Evolutionary conservation across 2,888 invertebrate species (phyloP), one percentile per base, ranked within the genome.

Genomic region (Lithophane ornitopus): DNA sequence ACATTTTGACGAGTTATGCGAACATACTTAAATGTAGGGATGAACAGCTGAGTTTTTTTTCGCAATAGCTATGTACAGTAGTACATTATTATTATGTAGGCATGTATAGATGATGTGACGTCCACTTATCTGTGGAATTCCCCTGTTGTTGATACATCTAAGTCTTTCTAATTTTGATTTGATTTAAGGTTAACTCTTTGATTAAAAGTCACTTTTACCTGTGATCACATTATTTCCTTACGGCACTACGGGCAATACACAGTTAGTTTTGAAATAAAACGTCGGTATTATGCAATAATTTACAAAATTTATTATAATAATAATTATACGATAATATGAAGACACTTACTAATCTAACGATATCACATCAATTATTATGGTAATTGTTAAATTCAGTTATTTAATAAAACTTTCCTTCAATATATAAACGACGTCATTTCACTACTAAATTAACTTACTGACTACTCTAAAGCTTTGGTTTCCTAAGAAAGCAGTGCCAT

Each of bases 311-410:
- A 65, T 12, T 58, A 16, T 59, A 62, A 59, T 79, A 19, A 75
- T 81, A 28, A 39, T 49, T 46, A 44, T 41, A 75, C 22, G 75
- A 69, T 68, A 66, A 22, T 54, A 76, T 69, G 68, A n/a, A 63
- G 56, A 76, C 39, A 46, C 62, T 74, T 44, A 52, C 62, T 74
- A 79, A 81, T 65, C 59, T 66, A 82, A 56, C 56, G 49, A 80
- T 80, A 80, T 80, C 80, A 80, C 80, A 80, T 80, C 56, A 80
- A 70, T 82, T 58, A 82, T 82, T 76, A 82, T 70, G 69, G 44
- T 81, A 66, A 62, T 80, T 34, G 0, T 39, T 56, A 63, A 49
- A 26, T 58, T 62, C 46, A 52, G 16, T 77, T 49, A 66, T 49
- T 74, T 54, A 74, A 67, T 66, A 54, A 66, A 59, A 74, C 7